These are phyloP conservation scores for Macropus fuliginosus DNA, from an alignment of 2,797 vertebrate genomes.

Conservation along the genomic window DNA sequence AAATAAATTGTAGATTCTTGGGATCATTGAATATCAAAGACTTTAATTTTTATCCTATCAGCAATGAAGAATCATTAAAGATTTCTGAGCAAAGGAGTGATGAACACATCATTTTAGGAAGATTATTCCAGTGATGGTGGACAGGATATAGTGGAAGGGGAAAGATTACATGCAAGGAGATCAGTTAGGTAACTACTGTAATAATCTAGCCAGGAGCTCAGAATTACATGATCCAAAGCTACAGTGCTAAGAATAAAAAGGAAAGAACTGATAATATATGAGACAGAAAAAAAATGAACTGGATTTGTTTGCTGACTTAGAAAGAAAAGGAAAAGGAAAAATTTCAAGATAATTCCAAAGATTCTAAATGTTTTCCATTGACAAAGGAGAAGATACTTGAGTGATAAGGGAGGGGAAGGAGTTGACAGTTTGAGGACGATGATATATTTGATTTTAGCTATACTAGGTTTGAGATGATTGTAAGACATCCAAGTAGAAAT, in stretches of 20 bases:
- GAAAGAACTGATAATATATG: not conserved
- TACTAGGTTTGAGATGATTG: not conserved
- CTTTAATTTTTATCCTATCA: not conserved
- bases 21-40: not conserved
- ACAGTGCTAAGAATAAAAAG: not conserved
- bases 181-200: not conserved
- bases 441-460: not conserved
- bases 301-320: not conserved
- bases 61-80: not conserved
- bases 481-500: not conserved
- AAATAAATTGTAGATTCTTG: not conserved
- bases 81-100: not conserved
- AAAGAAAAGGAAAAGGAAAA: not conserved
- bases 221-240: not conserved
- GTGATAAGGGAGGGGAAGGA: not conserved
- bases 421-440: not conserved
- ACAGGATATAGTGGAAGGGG: not conserved
- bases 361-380: not conserved
- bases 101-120: not conserved
- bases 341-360: not conserved
- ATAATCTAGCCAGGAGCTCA: not conserved
- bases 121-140: not conserved
- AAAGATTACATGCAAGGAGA: not conserved
- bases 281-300: not conserved
- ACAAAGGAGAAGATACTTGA: not conserved